These are phyloP conservation scores for Lemur catta DNA, from an alignment of 2,797 vertebrate species.

Conservation along the genomic window DNA sequence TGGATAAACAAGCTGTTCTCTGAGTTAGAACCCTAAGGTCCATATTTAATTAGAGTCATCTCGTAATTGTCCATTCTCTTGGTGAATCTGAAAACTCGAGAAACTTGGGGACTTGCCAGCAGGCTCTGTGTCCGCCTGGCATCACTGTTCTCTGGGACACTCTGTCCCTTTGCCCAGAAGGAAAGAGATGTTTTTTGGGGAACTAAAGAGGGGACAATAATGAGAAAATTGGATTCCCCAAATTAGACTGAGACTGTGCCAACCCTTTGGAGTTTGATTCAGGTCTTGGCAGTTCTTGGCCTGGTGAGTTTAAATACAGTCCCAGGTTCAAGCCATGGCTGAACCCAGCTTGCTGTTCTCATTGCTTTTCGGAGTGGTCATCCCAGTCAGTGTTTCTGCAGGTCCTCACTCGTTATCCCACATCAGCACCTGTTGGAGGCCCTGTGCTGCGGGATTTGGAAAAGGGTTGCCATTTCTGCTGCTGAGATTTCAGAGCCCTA, in stretches of 20 bases:
- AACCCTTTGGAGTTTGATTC: not conserved
- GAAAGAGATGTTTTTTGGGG: not conserved
- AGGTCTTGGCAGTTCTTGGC: not conserved
- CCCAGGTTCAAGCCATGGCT: not conserved
- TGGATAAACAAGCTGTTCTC: not conserved
- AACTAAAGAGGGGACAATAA: not conserved
- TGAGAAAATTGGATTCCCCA: not conserved
- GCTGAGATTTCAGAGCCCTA: not conserved
- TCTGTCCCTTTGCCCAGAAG: not conserved
- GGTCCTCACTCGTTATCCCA: not conserved
- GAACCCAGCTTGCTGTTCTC: not conserved
- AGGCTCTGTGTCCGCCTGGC: not conserved
- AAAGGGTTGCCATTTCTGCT: not conserved
- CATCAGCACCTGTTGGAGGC: not conserved
- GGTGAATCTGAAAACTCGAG: not conserved
- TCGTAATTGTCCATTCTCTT: not conserved
- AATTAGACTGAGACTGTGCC: not conserved
- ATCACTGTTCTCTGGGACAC: not conserved
- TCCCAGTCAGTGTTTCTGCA: not conserved
- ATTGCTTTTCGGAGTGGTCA: accelerated
- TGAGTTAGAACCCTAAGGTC: not conserved
- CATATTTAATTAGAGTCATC: not conserved
- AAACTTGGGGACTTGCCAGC: not conserved
- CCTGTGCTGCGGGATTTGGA: not conserved
- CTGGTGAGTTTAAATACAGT: not conserved